Evolutionary conservation across 2,888 invertebrate genomes (phyloP), one percentile per base, ranked within the genome.

Genomic region (Rhopalosiphum nymphaeae): DNA sequence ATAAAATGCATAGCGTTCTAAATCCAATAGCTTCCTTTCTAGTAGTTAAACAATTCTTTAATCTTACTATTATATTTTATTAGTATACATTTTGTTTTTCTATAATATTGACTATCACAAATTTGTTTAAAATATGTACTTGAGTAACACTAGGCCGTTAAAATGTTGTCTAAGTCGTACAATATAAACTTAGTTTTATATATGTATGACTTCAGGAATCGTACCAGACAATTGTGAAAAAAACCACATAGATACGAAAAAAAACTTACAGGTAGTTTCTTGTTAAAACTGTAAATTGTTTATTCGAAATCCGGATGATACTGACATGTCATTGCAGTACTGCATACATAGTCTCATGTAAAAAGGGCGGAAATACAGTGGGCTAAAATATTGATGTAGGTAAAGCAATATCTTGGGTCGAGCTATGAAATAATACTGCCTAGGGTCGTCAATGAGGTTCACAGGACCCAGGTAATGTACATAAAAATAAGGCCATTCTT

Each of bases 231-330:
- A 36, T 78, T 78, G 36, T 36, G 78, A 78, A 78, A 25, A 78
- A 78, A 36, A 78, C 78, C 78, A 78, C 78, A 7, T 36, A 78
- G 36, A 21, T 36, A 78, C 21, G 5, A 36, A 78, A 67, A 67
- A n/a, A 36, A 67, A 36, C 36, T 78, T 78, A 36, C 78, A 78
- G 78, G 78, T 78, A 78, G 78, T 78, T 78, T 78, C 21, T 78
- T 78, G 36, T 78, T 78, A 78, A 78, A 21, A 78, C 78, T 78
- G 78, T 78, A 78, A 78, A 78, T 78, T 78, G 78, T 78, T 78
- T 78, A 78, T 78, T 78, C 9, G 36, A 78, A 36, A 78, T 78
- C 78, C 36, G 78, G 36, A 78, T 36, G 36, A 78, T 78, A 36
- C 21, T 78, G 78, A 78, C 78, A 78, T 78, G 36, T 78, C 78